These are phyloP conservation scores for Camelus bactrianus DNA, from an alignment of 2,113 vertebrate genomes.

Conservation along the genomic window DNA sequence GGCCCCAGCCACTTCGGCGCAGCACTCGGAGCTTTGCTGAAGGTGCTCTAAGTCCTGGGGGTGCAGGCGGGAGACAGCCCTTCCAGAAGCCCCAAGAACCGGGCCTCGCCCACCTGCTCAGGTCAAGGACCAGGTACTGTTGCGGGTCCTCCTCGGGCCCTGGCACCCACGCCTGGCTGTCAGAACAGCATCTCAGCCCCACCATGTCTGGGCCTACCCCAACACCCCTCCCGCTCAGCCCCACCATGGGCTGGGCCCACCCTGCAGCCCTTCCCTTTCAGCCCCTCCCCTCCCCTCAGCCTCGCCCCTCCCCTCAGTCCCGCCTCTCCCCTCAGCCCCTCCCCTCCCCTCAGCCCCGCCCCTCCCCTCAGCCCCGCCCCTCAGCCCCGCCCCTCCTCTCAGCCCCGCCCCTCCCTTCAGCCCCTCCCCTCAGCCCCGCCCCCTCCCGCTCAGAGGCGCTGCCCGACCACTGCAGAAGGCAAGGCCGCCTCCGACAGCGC, in stretches of 20 bases:
- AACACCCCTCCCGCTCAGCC: no score
- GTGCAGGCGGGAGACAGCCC: fast-evolving
- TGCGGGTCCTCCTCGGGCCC: not conserved
- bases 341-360: no score
- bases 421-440: no score
- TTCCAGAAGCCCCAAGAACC: not conserved
- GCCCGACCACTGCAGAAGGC: not conserved
- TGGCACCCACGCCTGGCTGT: no score
- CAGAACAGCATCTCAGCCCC: not conserved
- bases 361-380: no score
- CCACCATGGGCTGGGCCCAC: not conserved
- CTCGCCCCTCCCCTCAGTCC: not conserved
- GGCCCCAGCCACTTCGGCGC: not conserved
- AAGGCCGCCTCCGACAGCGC: fast-evolving
- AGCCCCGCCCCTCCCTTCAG: no score
- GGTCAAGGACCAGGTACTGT: not conserved
- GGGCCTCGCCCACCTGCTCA: not conserved
- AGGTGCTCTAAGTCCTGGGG: not conserved
- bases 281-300: no score
- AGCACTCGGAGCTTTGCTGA: not conserved
- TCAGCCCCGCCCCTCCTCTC: not conserved
- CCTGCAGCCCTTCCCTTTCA: no score
- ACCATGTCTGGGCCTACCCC: not conserved
- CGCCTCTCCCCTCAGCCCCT: no score
- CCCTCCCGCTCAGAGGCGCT: not conserved